Evolutionary conservation across 2,888 invertebrate species (phyloP), one percentile per base, ranked within the genome.

Genomic region (Aphelenchoides bicaudatus): DNA sequence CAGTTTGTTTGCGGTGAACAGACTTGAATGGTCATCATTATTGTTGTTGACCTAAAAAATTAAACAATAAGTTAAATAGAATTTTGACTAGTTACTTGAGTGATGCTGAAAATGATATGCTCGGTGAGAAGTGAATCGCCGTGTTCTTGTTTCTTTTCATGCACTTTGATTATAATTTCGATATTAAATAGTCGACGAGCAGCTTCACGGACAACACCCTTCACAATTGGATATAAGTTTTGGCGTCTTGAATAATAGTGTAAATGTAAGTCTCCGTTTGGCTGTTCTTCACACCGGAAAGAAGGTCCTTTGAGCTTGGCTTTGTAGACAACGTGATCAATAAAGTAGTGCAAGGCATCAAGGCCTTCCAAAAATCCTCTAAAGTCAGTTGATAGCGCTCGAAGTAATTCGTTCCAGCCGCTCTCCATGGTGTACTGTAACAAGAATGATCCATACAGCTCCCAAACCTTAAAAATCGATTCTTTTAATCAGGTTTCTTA

Each of bases 161-260:
- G 82, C 61, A 94, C 88, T 77, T 89, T 87, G 72, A 94, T 90
- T 76, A 90, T 88, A 21, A 94, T 90, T 79, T 93, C 91, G 0
- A 90, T 89, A 68, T 87, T 87, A 79, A 93, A 94, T 28, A 94
- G 85, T 79, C 90, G 88, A 74, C 89, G 88, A 38, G 94, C 91
- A 29, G 93, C 92, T 4, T 92, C 91, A 88, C 91, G 91, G 2
- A 96, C 92, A 70, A 93, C 92, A 28, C 94, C 94, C 63, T 78
- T 93, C 62, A 94, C 93, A 78, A 94, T 93, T 75, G 91, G 88
- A 80, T 94, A 91, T 70, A 94, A 83, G 3, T 91, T 91, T 2
- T 90, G 89, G 65, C 93, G 86, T 72, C 92, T 91, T 0, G 93
- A 92, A 81, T 94, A 94, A 82, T 94, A 94, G 80, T 96, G 94